Base-by-base conservation (phyloP, 2,113 vertebrate genomes). In the Ophthalmolycus amberensis region DNA sequence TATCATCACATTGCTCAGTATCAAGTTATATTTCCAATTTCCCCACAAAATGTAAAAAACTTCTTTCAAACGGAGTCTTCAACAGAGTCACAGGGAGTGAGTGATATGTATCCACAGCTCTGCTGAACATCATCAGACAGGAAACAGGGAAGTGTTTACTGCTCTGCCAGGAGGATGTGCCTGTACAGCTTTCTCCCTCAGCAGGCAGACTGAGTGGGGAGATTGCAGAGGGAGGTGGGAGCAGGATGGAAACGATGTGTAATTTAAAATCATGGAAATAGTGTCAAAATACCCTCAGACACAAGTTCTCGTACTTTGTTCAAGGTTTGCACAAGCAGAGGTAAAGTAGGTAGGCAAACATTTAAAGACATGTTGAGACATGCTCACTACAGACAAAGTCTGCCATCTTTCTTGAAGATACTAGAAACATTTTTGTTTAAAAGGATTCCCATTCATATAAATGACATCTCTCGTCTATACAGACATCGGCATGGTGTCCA, bases 151-250 rank as follows among this genome's bases (percentile, higher is more conserved):
- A 48, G 65, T 82, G 72, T 88, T 89, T 68, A 86, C 78, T 73
- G 50, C 42, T 80, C 58, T 77, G 73, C 52, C 40, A 71, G 72
- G 56, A 75, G 65, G 86, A 87, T 78, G 74, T 82, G 80, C 83
- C 46, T 15, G 58, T 69, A 66, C 84, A 77, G 64, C 87, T 87
- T 85, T 87, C 34, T 83, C 69, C 77, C 72, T 62, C 76, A 77
- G 85, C 76, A 54, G 75, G 59, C 42, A 63, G 65, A 79, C 56
- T 7, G 59, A 75, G 71, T 32, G 63, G 18, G 22, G 48, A 72
- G 46, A 80, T 69, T 77, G 66, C 70, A 83, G 59, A 58, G 29
- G 50, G 66, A 71, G 67, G 70, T 64, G 80, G 83, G 34, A 82
- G 58, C 15, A 22, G 62, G 52, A 75, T 44, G 8, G 67, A 73